A percentile compares a stretch with the other conserved stretches of the same genome.
Evolutionary conservation across 2,888 invertebrate species (phyloP).

Genomic region (Gerris lacustris): DNA sequence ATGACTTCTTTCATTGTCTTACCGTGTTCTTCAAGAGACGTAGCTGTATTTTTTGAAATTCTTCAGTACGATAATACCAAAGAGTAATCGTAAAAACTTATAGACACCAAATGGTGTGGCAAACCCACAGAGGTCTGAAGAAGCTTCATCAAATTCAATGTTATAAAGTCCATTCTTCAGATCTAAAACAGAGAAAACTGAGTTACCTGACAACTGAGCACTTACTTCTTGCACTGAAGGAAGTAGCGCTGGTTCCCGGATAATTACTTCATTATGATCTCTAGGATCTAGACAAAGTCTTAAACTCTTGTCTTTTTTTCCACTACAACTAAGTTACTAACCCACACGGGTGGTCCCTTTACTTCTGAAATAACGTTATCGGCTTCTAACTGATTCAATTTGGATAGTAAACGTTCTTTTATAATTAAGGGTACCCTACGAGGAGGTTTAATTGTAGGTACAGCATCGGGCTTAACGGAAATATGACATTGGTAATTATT

Average conservation of each 20-base stretch:
- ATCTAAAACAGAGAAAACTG: background rate
- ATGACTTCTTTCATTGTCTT: conserved; percentile 17
- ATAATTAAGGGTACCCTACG: conserved; percentile 26
- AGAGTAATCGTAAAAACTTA: conserved; percentile 20
- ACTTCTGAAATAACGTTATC: conserved; percentile 28
- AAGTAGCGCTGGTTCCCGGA: conserved; percentile 12
- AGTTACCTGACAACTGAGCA: background rate
- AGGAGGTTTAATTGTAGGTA: conserved; percentile 17
- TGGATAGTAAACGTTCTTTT: conserved; percentile 25
- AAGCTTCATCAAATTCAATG: background rate
- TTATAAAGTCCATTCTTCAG: background rate
- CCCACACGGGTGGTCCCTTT: conserved; percentile 32
- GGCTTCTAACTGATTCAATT: conserved; percentile 26
- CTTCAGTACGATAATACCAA: conserved; percentile 20
- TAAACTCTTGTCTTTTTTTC: conserved; percentile 32
- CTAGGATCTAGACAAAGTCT: conserved; percentile 18
- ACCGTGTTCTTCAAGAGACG: conserved; percentile 21
- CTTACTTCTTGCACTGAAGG: conserved; percentile 12
- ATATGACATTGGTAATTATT: background rate
- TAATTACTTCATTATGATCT: conserved; percentile 18
- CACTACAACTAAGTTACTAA: conserved; percentile 34
- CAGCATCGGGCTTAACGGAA: background rate
- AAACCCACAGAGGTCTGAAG: conserved; percentile 12
- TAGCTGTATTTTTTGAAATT: conserved; percentile 21
- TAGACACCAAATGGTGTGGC: conserved; percentile 22